Base-by-base conservation (phyloP, 2,113 vertebrate species). In the Monopterus albus region DNA sequence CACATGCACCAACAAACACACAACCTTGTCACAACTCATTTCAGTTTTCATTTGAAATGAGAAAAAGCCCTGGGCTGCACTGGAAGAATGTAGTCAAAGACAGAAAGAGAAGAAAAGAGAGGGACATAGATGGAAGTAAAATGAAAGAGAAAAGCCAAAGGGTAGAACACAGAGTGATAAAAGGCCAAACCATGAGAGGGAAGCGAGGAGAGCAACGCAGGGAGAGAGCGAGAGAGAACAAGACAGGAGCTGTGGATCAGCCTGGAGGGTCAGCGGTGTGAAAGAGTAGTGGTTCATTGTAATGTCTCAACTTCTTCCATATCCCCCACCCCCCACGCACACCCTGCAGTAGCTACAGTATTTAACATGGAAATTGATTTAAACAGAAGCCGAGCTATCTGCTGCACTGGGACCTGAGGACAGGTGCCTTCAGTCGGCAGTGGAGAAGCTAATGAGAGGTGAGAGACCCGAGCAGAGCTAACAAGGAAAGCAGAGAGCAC, bases 341-440 rank as follows among this genome's bases (percentile, higher is more conserved):
- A 61, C 73, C 75, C 77, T 70, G 38, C 57, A 86, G 88, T 72
- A 83, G 79, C 85, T 83, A n/a, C n/a, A n/a, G n/a, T n/a, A 90
- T 88, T 93, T 91, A 91, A 91, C 85, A 91, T 87, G 85, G 82
- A 92, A 92, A 93, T 89, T 88, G 90, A 92, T 92, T 93, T 90
- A 89, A 87, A 91, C 78, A 80, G 78, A 87, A 84, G 76, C 72
- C 39, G 74, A 86, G 84, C 84, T 87, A 82, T 88, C 81, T 81
- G 72, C 81, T 81, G 72, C 83, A 49, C 47, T 57, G 91, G 88
- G 89, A 91, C 84, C 85, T 6, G 72, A 81, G 83, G 87, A 89
- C 84, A 86, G 87, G 88, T 87, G 88, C 88, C 81, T 82, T 40
- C 70, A 91, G 92, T 92, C 90, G 85, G 83, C 75, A 80, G 90